Evolutionary conservation across 2,797 vertebrate genomes (phyloP).

Genomic region (Parotocinclus haroldoi): DNA sequence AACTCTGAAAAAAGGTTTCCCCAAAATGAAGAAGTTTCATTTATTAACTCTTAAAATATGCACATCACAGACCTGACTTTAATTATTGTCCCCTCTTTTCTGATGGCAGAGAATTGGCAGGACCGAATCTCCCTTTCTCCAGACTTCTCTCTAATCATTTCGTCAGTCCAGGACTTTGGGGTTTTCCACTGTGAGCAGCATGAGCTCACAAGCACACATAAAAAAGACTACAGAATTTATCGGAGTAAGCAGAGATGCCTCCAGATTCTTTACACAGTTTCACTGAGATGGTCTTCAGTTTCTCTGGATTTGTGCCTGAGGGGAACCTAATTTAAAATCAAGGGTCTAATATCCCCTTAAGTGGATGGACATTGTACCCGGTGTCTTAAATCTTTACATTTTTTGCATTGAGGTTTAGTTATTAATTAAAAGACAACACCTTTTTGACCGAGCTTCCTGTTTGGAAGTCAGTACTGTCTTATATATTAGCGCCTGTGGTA

Average conservation of each 20-base stretch:
- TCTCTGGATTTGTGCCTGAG: too few species aligned
- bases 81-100: background rate
- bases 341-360: too few species aligned
- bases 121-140: rapidly evolving
- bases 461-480: too few species aligned
- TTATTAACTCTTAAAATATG: background rate
- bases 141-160: conserved; percentile 42
- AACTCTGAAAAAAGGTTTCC: background rate
- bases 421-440: too few species aligned
- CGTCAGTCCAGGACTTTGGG: conserved; percentile 1
- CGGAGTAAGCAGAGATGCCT: conserved; percentile 48
- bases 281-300: too few species aligned
- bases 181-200: conserved; percentile 45
- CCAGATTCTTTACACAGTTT: too few species aligned
- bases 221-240: conserved; percentile 29
- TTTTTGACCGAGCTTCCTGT: too few species aligned
- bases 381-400: too few species aligned
- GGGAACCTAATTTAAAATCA: too few species aligned
- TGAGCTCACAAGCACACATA: rapidly evolving
- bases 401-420: too few species aligned
- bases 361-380: too few species aligned
- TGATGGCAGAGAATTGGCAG: conserved; percentile 8
- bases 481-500: too few species aligned
- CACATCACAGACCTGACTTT: background rate
- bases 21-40: background rate